Evolutionary conservation across 2,888 invertebrate genomes (phyloP), one percentile per base, ranked within the genome.

Genomic region (Phyto melanocephala): DNA sequence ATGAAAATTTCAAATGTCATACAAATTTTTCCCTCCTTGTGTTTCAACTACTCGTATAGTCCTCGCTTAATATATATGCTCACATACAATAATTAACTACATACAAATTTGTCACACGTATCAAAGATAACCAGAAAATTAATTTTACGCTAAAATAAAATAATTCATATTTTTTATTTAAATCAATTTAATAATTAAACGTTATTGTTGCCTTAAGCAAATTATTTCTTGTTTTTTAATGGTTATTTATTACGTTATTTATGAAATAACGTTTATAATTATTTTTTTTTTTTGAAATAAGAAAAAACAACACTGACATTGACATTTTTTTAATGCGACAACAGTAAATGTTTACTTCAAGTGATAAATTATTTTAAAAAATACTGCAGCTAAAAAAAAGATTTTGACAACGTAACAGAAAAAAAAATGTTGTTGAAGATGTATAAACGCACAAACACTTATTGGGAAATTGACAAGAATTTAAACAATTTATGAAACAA

Each of bases 101-200:
- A n/a, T n/a, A n/a, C n/a, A n/a, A n/a, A 62, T 52, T 72, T 37
- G 15, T 37, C 35, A 50, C 1, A 7, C 10, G 40, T 11, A 35
- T 33, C 60, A 60, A 37, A 70, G 58, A 71, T 37, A 72, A 52
- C 47, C 28, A 28, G 50, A 62, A 50, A 72, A 60, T 24, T 10
- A 40, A 58, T 54, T 42, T 37, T 56, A 58, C 17, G 24, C 15
- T 28, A 28, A 50, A 7, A 5, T 40, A 45, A 60, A 35, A 22
- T 58, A 4, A 20, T 13, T 70, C n/a, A 20, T 37, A 13, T 35
- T 58, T 70, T 62, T 8, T 47, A 15, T 37, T 62, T 72, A 22
- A 54, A 28, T 17, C 10, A 17, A 42, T 54, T 40, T 50, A 20
- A 6, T 42, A 45, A 63, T 74, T 63, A 63, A 20, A 2, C 4